phyloP scores from a whole-genome alignment of 1,140 invertebrate genomes.

The Wiebesia pumilae region DNA sequence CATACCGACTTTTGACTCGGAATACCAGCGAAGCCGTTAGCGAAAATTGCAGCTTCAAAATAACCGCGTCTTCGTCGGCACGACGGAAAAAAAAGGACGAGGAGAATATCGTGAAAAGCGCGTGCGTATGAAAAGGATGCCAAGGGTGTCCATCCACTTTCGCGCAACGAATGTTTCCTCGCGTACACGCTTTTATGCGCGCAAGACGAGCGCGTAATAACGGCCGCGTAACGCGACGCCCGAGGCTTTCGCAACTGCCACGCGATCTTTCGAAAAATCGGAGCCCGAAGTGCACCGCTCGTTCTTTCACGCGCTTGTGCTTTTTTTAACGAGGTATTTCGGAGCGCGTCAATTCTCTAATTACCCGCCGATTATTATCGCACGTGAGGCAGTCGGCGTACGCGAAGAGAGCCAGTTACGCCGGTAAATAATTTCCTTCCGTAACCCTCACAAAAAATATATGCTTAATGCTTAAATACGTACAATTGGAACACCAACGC shows the following conservation, averaged over 20 bases:
- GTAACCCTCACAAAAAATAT: too few species aligned
- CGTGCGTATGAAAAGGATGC: not conserved
- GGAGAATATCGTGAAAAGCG: not conserved
- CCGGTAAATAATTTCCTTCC: too few species aligned
- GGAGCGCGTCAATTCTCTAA: not conserved
- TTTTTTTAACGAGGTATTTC: not conserved
- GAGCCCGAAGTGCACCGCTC: not conserved
- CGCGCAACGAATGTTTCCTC: not conserved
- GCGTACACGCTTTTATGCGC: not conserved
- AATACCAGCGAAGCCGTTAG: not conserved
- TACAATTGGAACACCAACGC: too few species aligned
- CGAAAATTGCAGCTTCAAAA: constrained; percentile 1
- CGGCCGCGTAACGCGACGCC: not conserved
- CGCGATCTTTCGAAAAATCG: not conserved
- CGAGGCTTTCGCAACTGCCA: not conserved
- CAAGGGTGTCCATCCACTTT: not conserved
- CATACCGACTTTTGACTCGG: not conserved
- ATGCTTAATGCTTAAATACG: too few species aligned
- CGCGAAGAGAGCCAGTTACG: too few species aligned
- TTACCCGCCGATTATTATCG: not conserved
- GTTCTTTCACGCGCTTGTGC: not conserved
- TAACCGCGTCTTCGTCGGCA: not conserved
- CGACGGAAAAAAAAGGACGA: not conserved
- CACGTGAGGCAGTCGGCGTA: too few species aligned
- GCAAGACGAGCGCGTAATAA: not conserved